These are phyloP conservation scores for Mohoua ochrocephala DNA, from an alignment of 2,113 vertebrate genomes.

Conservation along the genomic window DNA sequence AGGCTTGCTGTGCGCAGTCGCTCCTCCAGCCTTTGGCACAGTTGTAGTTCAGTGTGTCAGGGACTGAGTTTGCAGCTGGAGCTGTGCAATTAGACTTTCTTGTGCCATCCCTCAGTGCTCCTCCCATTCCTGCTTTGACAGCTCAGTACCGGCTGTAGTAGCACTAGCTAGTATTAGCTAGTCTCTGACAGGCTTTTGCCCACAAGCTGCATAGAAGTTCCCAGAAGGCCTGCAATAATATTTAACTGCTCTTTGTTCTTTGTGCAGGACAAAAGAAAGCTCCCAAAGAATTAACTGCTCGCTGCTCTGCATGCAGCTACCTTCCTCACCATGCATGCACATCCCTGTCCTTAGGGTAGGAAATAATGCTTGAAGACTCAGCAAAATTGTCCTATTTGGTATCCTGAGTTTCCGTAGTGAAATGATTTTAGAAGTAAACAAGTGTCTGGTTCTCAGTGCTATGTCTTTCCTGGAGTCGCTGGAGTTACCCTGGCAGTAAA, in stretches of 20 bases:
- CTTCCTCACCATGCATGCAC: not conserved
- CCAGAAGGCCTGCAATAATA: not conserved
- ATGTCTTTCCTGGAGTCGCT: not conserved
- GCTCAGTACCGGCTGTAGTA: conserved; percentile 10
- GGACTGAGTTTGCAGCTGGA: conserved; percentile 13
- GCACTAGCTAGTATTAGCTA: conserved; percentile 27
- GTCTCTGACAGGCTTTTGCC: not conserved
- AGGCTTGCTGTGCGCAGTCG: not conserved
- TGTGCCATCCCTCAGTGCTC: not conserved
- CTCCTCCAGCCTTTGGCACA: not conserved
- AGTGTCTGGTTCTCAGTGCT: not conserved
- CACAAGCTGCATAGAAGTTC: not conserved
- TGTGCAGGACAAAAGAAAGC: not conserved
- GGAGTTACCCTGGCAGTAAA: not conserved
- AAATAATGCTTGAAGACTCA: not conserved
- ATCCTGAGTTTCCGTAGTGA: not conserved
- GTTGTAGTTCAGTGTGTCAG: conserved; percentile 52
- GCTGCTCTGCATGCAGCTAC: not conserved
- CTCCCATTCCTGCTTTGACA: conserved; percentile 38
- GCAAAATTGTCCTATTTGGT: not conserved
- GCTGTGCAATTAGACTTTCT: conserved; percentile 18
- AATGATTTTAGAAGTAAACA: not conserved
- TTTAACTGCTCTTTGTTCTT: not conserved
- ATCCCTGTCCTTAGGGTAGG: not conserved
- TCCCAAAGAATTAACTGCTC: not conserved